Conservation (phyloP, 1,140 invertebrate genomes). For the silkworm (Bombyx mori) region ASM3026992v2 NC_085131.1:1179501-1180000, state of each 20-base stretch:
- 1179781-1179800: conserved; percentile 70
- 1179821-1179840: conserved; percentile 77
- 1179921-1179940: conserved; percentile 75
- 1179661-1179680: too few relatives aligned
- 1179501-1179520: too few relatives aligned
- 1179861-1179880: conserved; percentile 80
- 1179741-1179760: conserved; percentile 9
- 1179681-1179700: too few relatives aligned
- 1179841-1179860: conserved; percentile 87
- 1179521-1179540: too few relatives aligned
- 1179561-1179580: too few relatives aligned
- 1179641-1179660: too few relatives aligned
- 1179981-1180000: conserved; percentile 76
- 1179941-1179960: conserved; percentile 78
- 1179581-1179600: too few relatives aligned
- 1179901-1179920: conserved; percentile 81
- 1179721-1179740: background rate
- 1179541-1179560: too few relatives aligned
- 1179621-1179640: too few relatives aligned
- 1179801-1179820: conserved; percentile 79
- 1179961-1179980: conserved; percentile 81
- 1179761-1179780: conserved; percentile 29
- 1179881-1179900: conserved; percentile 78
- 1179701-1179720: too few relatives aligned
- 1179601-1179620: too few relatives aligned